phyloP scores from a whole-genome alignment of 2,888 invertebrate genomes.

The Scotopteryx bipunctaria region DNA sequence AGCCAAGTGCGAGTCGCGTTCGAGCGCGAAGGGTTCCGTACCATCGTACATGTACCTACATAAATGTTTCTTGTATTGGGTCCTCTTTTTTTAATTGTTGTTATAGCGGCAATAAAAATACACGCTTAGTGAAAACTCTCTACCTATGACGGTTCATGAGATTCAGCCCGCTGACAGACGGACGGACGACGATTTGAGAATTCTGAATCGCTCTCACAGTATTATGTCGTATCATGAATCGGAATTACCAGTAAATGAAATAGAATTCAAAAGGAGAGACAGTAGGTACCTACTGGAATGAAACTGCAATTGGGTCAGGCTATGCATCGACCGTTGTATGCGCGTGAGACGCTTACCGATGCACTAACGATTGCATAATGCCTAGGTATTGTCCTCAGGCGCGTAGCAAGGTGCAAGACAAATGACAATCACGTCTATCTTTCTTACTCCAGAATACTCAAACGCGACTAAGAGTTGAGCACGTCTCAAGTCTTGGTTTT shows the following conservation, averaged over 20 bases:
- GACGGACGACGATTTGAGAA: background rate
- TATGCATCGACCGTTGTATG: slow-evolving; percentile 70
- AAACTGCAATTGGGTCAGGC: slow-evolving; percentile 74
- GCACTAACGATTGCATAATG: slow-evolving; percentile 63
- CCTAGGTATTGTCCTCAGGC: slow-evolving; percentile 52
- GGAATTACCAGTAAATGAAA: slow-evolving; percentile 28
- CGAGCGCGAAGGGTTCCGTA: no score
- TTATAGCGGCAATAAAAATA: no score
- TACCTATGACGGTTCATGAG: no score
- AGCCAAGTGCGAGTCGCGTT: no score
- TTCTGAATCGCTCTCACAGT: slow-evolving; percentile 18
- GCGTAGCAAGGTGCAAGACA: slow-evolving; percentile 1
- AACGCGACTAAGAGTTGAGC: no score
- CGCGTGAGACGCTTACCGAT: slow-evolving; percentile 70
- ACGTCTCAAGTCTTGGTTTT: no score
- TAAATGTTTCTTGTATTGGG: no score
- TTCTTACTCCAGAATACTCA: no score
- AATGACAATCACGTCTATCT: no score
- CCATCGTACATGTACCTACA: no score
- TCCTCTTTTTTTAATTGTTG: no score
- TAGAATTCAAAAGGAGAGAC: slow-evolving; percentile 30
- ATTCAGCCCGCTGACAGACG: background rate
- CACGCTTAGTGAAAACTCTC: no score
- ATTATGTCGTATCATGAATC: slow-evolving; percentile 31
- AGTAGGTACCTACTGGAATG: slow-evolving; percentile 61